These are phyloP conservation scores for Corydoras maculifer DNA, from an alignment of 2,113 vertebrate species.

Conservation along the genomic window DNA sequence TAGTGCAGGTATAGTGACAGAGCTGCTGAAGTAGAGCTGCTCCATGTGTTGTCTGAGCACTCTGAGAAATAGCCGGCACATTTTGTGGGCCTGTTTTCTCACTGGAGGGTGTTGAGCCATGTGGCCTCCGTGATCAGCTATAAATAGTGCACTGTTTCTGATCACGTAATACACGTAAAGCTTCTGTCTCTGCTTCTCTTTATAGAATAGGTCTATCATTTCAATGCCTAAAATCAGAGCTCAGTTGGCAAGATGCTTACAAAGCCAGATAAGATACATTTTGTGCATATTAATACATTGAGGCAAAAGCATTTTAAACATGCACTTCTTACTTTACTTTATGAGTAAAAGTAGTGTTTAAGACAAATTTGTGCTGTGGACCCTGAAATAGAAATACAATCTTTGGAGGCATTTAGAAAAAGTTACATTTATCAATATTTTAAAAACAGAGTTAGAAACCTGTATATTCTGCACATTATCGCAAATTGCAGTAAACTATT, in stretches of 20 bases:
- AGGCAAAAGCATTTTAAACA: too few species aligned
- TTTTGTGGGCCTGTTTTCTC: constrained; percentile 42
- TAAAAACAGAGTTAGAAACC: too few species aligned
- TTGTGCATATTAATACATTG: background rate
- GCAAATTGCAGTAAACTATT: too few species aligned
- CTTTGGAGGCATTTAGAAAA: too few species aligned
- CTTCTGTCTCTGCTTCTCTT: constrained; percentile 29
- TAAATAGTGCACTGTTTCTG: constrained; percentile 62
- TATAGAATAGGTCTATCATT: constrained; percentile 55
- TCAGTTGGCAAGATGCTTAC: constrained; percentile 23
- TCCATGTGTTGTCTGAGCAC: constrained; percentile 29
- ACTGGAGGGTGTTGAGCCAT: constrained; percentile 27
- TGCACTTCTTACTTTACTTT: too few species aligned
- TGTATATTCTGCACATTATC: too few species aligned
- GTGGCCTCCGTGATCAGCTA: constrained; percentile 57
- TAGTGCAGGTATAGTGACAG: constrained; percentile 22
- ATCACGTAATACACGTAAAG: constrained; percentile 60
- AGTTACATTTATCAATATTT: too few species aligned
- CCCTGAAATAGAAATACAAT: too few species aligned
- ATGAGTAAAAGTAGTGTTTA: too few species aligned
- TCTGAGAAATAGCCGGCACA: constrained; percentile 39
- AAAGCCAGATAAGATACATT: constrained; percentile 8
- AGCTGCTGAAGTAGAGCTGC: constrained; percentile 25
- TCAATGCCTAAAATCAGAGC: constrained; percentile 57
- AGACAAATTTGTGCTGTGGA: too few species aligned